Conservation (phyloP, 2,113 vertebrate species). For the Notiomystis cincta region DNA sequence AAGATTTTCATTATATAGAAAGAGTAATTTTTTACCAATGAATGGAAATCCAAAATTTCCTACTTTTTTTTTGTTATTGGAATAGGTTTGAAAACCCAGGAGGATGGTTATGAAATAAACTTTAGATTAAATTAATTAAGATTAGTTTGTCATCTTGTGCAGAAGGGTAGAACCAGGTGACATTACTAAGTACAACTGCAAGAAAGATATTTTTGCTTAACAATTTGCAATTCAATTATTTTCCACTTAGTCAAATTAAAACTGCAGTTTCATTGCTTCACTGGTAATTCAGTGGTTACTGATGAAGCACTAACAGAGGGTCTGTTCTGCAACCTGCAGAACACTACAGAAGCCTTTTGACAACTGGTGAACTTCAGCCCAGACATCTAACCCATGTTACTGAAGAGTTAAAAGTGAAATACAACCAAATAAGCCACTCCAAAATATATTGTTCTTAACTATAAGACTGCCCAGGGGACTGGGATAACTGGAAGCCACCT, state of each 20-base stretch:
- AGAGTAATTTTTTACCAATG: not conserved
- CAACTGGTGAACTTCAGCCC: not conserved
- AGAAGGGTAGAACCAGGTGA: not conserved
- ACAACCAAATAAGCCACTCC: not conserved
- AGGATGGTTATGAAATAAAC: not conserved
- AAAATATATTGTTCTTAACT: not conserved
- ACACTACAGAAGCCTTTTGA: not conserved
- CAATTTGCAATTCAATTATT: not conserved
- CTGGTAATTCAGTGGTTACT: not conserved
- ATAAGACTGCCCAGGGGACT: not conserved
- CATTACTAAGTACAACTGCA: not conserved
- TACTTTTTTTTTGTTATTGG: not conserved
- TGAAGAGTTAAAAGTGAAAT: not conserved
- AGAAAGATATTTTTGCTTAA: not conserved
- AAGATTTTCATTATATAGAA: not conserved
- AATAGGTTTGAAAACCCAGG: not conserved
- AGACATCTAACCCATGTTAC: rapidly evolving
- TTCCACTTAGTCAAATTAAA: not conserved
- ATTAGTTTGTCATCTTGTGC: not conserved
- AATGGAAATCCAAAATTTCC: not conserved
- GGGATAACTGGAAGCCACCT: not conserved
- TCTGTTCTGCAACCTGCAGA: not conserved
- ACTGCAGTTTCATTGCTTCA: not conserved
- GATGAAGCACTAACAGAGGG: not conserved
- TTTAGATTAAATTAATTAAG: not conserved